These are phyloP conservation scores for Danionella dracula DNA, from an alignment of 2,797 vertebrate species.

Conservation along the genomic window DNA sequence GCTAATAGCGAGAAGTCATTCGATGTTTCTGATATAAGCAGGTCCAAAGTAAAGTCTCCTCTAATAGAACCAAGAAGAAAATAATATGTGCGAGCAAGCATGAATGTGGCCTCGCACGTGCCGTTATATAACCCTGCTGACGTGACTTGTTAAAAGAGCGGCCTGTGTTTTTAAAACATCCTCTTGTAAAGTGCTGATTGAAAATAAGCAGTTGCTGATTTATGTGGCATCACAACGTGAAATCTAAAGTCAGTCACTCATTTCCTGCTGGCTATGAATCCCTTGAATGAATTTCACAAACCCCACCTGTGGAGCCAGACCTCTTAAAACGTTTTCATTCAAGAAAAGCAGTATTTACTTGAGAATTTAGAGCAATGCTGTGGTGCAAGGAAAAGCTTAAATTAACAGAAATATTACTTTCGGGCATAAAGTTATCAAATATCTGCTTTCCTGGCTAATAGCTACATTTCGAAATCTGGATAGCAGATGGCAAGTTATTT, in stretches of 20 bases:
- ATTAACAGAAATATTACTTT: neutral
- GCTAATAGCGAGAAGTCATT: neutral
- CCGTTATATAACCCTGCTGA: conserved; percentile 21
- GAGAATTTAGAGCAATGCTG: neutral
- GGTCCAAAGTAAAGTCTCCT: conserved; percentile 9
- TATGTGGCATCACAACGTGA: neutral
- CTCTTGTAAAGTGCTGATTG: neutral
- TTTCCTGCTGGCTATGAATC: neutral
- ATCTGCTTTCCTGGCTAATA: no score
- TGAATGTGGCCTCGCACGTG: conserved; percentile 22
- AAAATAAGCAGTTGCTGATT: neutral
- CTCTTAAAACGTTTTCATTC: neutral
- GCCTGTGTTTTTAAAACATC: neutral
- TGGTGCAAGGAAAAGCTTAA: neutral
- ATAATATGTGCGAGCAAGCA: neutral
- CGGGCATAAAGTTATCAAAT: no score
- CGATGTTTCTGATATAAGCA: neutral
- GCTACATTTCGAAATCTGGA: no score
- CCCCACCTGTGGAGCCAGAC: neutral
- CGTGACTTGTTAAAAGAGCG: neutral
- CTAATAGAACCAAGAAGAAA: neutral
- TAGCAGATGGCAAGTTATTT: no score
- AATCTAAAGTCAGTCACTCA: neutral
- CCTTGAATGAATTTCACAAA: neutral
- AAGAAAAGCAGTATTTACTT: neutral